Evolutionary conservation across 2,797 vertebrate genomes (phyloP).

Genomic region (Erpetoichthys calabaricus): DNA sequence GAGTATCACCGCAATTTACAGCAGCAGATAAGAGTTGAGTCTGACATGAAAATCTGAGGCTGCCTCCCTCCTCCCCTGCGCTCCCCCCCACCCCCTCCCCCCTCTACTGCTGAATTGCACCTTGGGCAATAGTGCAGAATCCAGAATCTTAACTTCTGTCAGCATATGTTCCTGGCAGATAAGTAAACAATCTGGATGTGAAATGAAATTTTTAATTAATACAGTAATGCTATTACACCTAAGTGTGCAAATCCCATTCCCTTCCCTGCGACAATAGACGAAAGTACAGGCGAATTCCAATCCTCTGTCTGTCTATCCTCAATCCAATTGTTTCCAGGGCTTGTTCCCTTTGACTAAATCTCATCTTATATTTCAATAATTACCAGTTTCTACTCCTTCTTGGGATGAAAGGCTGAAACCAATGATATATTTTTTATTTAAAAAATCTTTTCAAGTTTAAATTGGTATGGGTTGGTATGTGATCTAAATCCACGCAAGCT

Average conservation of each 20-base stretch:
- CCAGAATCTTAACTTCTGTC: conserved; percentile 85
- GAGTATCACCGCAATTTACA: conserved; percentile 92
- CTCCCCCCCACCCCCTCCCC: conserved; percentile 36
- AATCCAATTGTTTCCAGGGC: conserved; percentile 48
- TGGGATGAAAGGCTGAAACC: conserved; percentile 15
- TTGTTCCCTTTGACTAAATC: conserved; percentile 51
- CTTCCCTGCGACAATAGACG: conserved; percentile 46
- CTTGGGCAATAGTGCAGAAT: conserved; percentile 94
- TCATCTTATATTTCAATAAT: conserved; percentile 42
- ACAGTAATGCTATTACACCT: conserved; percentile 83
- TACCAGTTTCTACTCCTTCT: conserved; percentile 24
- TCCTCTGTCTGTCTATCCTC: conserved; percentile 37
- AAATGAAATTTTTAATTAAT: conserved; percentile 96
- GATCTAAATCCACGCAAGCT: conserved; percentile 17
- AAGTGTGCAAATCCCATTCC: conserved; percentile 78
- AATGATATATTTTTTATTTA: conserved; percentile 24
- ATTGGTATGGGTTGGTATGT: conserved; percentile 13
- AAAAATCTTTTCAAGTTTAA: conserved; percentile 15
- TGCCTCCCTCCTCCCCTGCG: conserved; percentile 30
- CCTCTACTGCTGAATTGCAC: conserved; percentile 68
- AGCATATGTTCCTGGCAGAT: conserved; percentile 97
- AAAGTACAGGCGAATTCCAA: conserved; percentile 49
- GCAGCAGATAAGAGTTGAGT: conserved; percentile 77
- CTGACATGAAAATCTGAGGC: conserved; percentile 68
- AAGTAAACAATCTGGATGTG: conserved; percentile 98